phyloP scores from a whole-genome alignment of 1,140 invertebrate genomes.

The Orussus abietinus region DNA sequence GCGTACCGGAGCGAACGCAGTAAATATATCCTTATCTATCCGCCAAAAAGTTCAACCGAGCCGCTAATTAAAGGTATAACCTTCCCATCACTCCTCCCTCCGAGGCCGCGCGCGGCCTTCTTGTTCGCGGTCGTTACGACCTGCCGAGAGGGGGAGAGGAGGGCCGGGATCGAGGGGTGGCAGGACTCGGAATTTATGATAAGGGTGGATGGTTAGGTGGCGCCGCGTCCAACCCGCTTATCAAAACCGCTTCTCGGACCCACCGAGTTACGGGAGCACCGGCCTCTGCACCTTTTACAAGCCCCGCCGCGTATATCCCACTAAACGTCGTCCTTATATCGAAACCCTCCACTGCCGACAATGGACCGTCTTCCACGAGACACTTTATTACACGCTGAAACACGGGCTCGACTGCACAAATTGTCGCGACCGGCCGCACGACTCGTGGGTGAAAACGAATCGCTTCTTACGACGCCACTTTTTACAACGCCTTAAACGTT shows the following conservation, averaged over 20 bases:
- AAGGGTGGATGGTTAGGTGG: background rate
- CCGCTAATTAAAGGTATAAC: conserved; percentile 40
- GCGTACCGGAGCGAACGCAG: conserved; percentile 20
- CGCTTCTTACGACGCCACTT: too few relatives aligned
- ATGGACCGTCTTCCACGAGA: too few relatives aligned
- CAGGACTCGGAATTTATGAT: conserved; percentile 5
- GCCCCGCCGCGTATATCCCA: too few relatives aligned
- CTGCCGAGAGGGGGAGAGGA: conserved; percentile 6
- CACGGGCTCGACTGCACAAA: too few relatives aligned
- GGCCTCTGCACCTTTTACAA: background rate
- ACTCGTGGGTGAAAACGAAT: too few relatives aligned
- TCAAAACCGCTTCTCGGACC: background rate
- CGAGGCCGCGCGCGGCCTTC: background rate
- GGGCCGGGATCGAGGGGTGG: background rate
- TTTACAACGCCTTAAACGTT: too few relatives aligned
- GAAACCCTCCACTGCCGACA: too few relatives aligned
- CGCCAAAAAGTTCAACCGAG: conserved; percentile 36
- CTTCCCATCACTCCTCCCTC: conserved; percentile 9
- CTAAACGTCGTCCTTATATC: too few relatives aligned
- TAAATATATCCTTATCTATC: conserved; percentile 43
- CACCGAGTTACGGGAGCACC: background rate
- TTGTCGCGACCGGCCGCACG: too few relatives aligned
- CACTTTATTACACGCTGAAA: too few relatives aligned
- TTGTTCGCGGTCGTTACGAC: conserved; percentile 4
- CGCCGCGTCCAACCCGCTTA: background rate